These are phyloP conservation scores for Beroe forskalii DNA, from an alignment of 37 sponge, comb jelly and placozoan genomes.

Conservation along the genomic window DNA sequence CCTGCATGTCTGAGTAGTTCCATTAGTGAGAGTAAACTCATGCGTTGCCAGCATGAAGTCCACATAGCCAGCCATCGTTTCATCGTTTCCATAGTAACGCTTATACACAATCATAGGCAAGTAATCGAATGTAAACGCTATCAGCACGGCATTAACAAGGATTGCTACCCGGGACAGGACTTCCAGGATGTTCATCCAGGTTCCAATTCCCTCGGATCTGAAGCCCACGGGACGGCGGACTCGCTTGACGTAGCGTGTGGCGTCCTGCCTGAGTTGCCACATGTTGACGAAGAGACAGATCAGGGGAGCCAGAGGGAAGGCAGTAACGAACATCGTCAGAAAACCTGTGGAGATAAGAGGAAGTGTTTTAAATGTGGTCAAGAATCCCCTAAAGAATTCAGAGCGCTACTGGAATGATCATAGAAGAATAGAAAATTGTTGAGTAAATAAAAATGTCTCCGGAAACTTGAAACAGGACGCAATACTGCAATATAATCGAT, in stretches of 20 bases:
- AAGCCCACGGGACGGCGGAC: slow-evolving; percentile 46
- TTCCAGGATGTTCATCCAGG: slow-evolving; percentile 59
- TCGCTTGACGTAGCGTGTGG: slow-evolving; percentile 12
- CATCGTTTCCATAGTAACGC: neutral
- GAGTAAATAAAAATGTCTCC: too few species aligned
- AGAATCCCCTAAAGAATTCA: too few species aligned
- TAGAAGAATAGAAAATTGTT: too few species aligned
- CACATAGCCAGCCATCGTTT: slow-evolving; percentile 1
- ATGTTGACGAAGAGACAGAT: slow-evolving; percentile 56
- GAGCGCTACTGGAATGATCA: neutral
- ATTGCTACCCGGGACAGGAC: slow-evolving; percentile 47
- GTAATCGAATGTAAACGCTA: slow-evolving; percentile 47
- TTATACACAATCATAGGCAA: slow-evolving; percentile 19
- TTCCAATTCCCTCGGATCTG: slow-evolving; percentile 50
- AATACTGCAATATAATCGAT: too few species aligned
- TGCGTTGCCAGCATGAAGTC: slow-evolving; percentile 51
- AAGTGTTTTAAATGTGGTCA: neutral
- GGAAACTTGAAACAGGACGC: neutral
- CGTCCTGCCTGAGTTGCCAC: slow-evolving; percentile 15
- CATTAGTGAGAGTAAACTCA: neutral
- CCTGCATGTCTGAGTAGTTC: slow-evolving; percentile 44
- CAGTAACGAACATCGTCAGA: slow-evolving; percentile 51
- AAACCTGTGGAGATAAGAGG: slow-evolving; percentile 25
- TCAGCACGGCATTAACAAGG: slow-evolving; percentile 48
- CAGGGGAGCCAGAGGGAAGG: slow-evolving; percentile 31